These are phyloP conservation scores for Clanis bilineata DNA, from an alignment of 2,888 invertebrate genomes.

Conservation along the genomic window DNA sequence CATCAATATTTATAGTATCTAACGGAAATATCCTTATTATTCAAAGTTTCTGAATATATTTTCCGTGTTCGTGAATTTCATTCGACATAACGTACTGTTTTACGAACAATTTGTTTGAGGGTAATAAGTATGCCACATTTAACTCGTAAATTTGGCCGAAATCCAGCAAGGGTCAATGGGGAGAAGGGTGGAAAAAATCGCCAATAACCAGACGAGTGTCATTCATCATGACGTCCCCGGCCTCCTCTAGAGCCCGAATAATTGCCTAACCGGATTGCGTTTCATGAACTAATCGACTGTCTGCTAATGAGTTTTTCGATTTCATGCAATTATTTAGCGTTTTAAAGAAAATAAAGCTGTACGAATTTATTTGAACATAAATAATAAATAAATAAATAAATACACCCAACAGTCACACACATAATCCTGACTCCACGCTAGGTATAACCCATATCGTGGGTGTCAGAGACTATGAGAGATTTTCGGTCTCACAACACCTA, in stretches of 20 bases:
- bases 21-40: constrained; percentile 36
- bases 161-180: constrained; percentile 33
- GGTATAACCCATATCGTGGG: too few species aligned
- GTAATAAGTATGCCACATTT: constrained; percentile 28
- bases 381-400: too few species aligned
- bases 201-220: constrained; percentile 54
- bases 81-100: constrained; percentile 27
- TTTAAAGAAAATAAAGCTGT: background rate
- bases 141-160: constrained; percentile 39
- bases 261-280: constrained; percentile 48
- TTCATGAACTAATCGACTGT: constrained; percentile 30
- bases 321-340: background rate
- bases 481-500: too few species aligned
- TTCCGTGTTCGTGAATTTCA: constrained; percentile 22
- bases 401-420: too few species aligned
- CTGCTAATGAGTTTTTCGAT: background rate
- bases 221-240: constrained; percentile 51
- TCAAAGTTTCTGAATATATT: constrained; percentile 32
- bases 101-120: constrained; percentile 30
- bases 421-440: too few species aligned
- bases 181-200: constrained; percentile 43
- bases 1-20: constrained; percentile 42
- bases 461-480: too few species aligned
- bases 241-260: constrained; percentile 48
- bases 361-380: background rate